Evolutionary conservation across 2,113 vertebrate genomes (phyloP), one percentile per base, ranked within the genome.

Genomic region (Bombycilla garrulus): DNA sequence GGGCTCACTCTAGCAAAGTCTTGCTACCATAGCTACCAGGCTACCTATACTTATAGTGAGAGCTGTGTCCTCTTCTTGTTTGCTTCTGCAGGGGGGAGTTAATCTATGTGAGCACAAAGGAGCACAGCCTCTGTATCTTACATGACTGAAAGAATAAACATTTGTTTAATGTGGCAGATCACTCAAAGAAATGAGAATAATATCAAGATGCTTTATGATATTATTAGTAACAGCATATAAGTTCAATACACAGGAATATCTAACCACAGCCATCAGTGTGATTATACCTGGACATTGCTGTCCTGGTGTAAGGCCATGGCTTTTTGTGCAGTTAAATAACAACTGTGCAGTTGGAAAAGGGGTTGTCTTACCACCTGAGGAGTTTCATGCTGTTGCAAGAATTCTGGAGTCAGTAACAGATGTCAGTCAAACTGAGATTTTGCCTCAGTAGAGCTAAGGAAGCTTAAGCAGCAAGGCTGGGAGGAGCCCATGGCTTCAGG

Each of bases 11-110:
- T 42, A 50, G 67, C 76, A 78, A 77, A 72, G 33, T 7, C 65
- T 91, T 84, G 86, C 91, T 92, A 20, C 95, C 94, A 95, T 74
- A 94, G 91, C 83, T 92, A 95, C 91, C 67, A 74, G 64, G 54
- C 35, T 85, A 79, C 69, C n/a, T 53, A 9, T 53, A 50, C 25
- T 22, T 51, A 12, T 0, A 57, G 47, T 19, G 48, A 73, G 44
- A 58, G 9, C 57, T 38, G 4, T 12, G 22, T 23, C 23, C 57
- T 51, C 35, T 77, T 31, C 35, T 40, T 51, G 11, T 45, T 70
- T 70, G 20, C 29, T 54, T 81, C 64, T 89, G 24, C 20, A 56
- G 35, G 10, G 16, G 26, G 44, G 42, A 71, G 36, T 3, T 71
- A 48, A 81, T 44, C 8, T 12, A n/a, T 24, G 29, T 29, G 36